Percentiles rank a stretch among this genome's conserved stretches.
Conservation (phyloP, 2,113 vertebrate genomes). For the Tachysurus vachellii region DNA sequence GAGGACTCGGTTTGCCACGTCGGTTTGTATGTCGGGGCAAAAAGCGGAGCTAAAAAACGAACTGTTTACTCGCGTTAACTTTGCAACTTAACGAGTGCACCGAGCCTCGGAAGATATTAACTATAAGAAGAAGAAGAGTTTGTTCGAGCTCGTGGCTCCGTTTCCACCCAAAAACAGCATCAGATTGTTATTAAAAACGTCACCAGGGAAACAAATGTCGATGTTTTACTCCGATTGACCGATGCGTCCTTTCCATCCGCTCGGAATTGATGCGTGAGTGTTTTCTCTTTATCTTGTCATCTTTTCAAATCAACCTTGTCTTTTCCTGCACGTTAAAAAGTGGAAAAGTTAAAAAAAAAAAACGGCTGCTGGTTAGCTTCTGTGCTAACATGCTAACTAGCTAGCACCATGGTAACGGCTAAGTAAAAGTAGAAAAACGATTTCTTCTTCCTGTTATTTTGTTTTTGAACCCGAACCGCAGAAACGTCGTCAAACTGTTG, state of each 20-base stretch:
- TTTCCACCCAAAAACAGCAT: neutral
- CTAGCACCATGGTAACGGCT: slow-evolving; percentile 12
- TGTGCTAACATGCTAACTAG: slow-evolving; percentile 13
- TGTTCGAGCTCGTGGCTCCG: neutral
- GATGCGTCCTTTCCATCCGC: slow-evolving; percentile 69
- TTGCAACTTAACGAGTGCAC: neutral
- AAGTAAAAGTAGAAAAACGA: slow-evolving; percentile 2
- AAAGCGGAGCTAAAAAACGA: slow-evolving; percentile 41
- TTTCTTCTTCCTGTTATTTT: neutral
- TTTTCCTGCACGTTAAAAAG: neutral
- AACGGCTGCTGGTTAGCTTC: slow-evolving; percentile 17
- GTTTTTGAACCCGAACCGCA: neutral
- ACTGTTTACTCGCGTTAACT: slow-evolving; percentile 27
- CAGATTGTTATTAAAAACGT: neutral
- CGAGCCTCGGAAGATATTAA: too few species aligned
- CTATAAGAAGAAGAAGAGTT: too few species aligned
- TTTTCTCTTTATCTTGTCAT: neutral
- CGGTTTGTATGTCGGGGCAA: slow-evolving; percentile 66
- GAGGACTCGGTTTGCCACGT: slow-evolving; percentile 76
- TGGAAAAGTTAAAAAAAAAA: neutral
- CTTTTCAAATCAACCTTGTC: too few species aligned
- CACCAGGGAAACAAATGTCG: slow-evolving; percentile 58
- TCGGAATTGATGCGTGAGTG: slow-evolving; percentile 72
- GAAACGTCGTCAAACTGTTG: neutral
- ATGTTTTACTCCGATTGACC: slow-evolving; percentile 66